Evolutionary conservation across 2,797 vertebrate genomes (phyloP).

Genomic region (Calcarius lapponicus): DNA sequence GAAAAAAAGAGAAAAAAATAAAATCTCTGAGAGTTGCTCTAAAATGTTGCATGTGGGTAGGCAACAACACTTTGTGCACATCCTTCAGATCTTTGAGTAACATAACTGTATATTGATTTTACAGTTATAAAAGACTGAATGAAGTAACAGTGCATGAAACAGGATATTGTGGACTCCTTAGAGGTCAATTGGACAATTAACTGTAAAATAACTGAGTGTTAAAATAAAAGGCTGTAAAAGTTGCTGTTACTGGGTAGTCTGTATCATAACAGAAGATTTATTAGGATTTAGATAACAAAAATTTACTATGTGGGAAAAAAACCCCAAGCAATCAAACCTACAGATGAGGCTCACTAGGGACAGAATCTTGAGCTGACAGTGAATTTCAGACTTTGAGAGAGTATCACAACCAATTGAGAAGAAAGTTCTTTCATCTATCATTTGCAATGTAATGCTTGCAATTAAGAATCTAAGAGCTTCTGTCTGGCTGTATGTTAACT

Average conservation of each 20-base stretch:
- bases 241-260: background rate
- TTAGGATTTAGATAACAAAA: background rate
- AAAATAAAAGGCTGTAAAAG: constrained; percentile 5
- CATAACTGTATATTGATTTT: background rate
- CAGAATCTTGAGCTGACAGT: background rate
- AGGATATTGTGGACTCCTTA: background rate
- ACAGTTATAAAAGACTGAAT: background rate
- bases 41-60: background rate
- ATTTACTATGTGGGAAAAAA: background rate
- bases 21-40: background rate
- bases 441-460: background rate
- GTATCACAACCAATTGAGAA: background rate
- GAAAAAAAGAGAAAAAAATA: accelerated
- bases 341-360: background rate
- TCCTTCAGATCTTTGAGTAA: background rate
- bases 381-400: background rate
- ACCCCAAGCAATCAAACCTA: accelerated
- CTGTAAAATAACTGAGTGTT: background rate
- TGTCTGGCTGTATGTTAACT: constrained; percentile 9
- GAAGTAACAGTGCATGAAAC: background rate
- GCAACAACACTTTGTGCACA: background rate
- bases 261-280: background rate
- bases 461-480: constrained; percentile 33
- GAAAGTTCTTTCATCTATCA: constrained; percentile 9
- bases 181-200: constrained; percentile 30